phyloP scores from a whole-genome alignment of 2,113 vertebrate genomes.

The Plecotus auritus region DNA sequence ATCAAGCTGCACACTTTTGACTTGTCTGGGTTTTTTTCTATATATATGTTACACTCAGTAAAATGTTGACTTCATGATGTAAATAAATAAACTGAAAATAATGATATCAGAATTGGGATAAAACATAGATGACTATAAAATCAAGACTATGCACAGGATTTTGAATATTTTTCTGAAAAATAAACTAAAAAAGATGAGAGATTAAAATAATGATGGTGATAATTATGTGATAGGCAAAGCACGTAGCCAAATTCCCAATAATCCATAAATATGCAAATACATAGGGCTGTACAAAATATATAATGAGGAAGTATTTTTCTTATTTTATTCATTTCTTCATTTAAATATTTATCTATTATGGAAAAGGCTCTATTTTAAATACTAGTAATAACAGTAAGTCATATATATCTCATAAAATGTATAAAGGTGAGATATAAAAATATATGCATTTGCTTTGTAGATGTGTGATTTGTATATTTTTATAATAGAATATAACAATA shows the following conservation, averaged over 20 bases:
- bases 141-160: not conserved
- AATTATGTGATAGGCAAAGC: not conserved
- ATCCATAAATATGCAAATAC: not conserved
- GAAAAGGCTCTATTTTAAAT: not conserved
- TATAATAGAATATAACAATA: not conserved
- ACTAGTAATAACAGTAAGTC: not conserved
- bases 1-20: not conserved
- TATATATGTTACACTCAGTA: not conserved
- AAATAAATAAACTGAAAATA: not conserved
- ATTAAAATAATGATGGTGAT: not conserved
- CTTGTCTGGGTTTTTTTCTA: not conserved
- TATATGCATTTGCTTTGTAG: not conserved
- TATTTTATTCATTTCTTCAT: not conserved
- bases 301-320: not conserved
- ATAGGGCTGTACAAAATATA: not conserved
- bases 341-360: not conserved
- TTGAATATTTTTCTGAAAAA: not conserved
- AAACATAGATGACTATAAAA: not conserved
- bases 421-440: not conserved
- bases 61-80: not conserved
- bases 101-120: not conserved
- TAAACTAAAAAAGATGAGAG: not conserved
- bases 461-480: not conserved
- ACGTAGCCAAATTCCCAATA: not conserved
- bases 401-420: not conserved